Conservation (phyloP, 92 coral and sea anemone genomes). For the Micromussa lordhowensis region DNA sequence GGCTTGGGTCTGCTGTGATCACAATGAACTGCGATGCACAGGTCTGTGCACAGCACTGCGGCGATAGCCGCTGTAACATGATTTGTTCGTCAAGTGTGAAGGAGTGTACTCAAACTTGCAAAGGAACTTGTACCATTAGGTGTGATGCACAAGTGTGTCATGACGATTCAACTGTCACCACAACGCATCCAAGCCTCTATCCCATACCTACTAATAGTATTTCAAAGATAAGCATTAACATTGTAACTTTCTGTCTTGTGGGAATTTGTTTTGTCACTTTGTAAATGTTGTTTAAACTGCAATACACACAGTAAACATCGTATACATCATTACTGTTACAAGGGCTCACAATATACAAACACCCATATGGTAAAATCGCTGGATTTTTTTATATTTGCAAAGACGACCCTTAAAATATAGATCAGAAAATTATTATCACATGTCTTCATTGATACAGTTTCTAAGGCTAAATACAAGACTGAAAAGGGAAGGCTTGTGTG, state of each 20-base stretch:
- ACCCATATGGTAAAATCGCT: too few species aligned
- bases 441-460: too few species aligned
- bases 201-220: neutral
- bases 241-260: neutral
- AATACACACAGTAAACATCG: too few species aligned
- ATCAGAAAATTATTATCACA: too few species aligned
- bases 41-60: conserved; percentile 6
- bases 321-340: too few species aligned
- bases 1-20: neutral
- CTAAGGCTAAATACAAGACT: too few species aligned
- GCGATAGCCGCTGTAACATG: neutral
- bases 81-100: conserved; percentile 14
- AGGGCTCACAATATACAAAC: too few species aligned
- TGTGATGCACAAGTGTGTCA: conserved; percentile 1
- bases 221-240: neutral
- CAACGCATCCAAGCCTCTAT: neutral
- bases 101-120: conserved; percentile 1
- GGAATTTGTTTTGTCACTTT: too few species aligned
- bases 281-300: too few species aligned
- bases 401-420: too few species aligned
- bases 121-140: neutral
- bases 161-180: neutral
- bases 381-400: too few species aligned
- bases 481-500: too few species aligned
- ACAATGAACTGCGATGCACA: conserved; percentile 12